Evolutionary conservation across 1,140 invertebrate species (phyloP).

Genomic region (Lordiphosa clarofinis): DNA sequence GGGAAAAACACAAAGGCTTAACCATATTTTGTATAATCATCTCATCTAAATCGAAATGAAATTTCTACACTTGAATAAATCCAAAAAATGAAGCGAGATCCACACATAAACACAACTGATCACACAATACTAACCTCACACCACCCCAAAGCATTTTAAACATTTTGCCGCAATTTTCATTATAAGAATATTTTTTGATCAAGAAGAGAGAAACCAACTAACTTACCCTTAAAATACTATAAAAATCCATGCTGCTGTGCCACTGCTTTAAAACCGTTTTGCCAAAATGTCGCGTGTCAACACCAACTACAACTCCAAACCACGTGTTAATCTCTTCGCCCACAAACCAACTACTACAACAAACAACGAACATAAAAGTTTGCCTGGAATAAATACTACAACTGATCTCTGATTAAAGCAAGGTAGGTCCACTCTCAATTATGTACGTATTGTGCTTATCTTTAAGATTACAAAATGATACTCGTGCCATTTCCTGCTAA

Average conservation of each 20-base stretch:
- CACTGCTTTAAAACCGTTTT: slow-evolving; percentile 59
- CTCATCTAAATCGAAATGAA: slow-evolving; percentile 79
- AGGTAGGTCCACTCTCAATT: slow-evolving; percentile 56
- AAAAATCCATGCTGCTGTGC: slow-evolving; percentile 57
- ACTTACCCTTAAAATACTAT: slow-evolving; percentile 48
- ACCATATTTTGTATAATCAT: slow-evolving; percentile 79
- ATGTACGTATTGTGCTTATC: slow-evolving; percentile 10
- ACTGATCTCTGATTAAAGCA: slow-evolving; percentile 79
- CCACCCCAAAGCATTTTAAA: slow-evolving; percentile 30
- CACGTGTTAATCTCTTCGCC: slow-evolving; percentile 79
- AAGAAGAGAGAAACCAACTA: slow-evolving; percentile 26
- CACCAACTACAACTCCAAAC: slow-evolving; percentile 66
- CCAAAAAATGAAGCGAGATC: slow-evolving; percentile 30
- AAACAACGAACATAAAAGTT: slow-evolving; percentile 67
- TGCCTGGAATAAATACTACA: slow-evolving; percentile 80
- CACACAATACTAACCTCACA: slow-evolving; percentile 19
- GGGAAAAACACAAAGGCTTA: slow-evolving; percentile 79
- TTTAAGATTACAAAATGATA: slow-evolving; percentile 11
- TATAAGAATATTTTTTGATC: slow-evolving; percentile 21
- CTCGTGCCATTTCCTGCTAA: slow-evolving; percentile 27
- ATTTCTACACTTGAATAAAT: slow-evolving; percentile 50
- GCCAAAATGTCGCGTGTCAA: slow-evolving; percentile 65
- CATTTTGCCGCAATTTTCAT: slow-evolving; percentile 66
- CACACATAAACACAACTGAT: slow-evolving; percentile 26
- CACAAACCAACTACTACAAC: slow-evolving; percentile 47